Evolutionary conservation across 2,888 invertebrate species (phyloP), one percentile per base, ranked within the genome.

Genomic region (Ernsta delagoae): DNA sequence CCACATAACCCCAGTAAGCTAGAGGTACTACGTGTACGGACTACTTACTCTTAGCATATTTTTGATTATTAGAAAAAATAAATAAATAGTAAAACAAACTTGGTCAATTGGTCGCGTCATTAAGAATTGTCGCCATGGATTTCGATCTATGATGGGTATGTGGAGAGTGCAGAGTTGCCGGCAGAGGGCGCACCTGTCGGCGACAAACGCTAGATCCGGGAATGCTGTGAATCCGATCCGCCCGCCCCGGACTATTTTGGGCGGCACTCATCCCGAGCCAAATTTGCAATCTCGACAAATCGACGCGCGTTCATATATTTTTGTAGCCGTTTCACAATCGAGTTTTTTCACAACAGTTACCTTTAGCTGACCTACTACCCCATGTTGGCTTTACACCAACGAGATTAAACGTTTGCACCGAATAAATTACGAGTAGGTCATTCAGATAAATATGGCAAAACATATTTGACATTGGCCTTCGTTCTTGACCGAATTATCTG

Each of bases 231-330:
- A 92, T 92, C 83, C 82, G 93, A 93, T 93, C 87, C 91, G 88
- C 73, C 80, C 79, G 84, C 82, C 83, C 82, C 63, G 36, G 78
- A 73, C 91, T 92, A 92, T 92, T 92, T 92, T 85, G 77, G 84
- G 85, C 83, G 79, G 77, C 85, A 77, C 87, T 80, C 88, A 83
- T 82, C 87, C 79, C 91, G 91, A 83, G 92, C 93, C 92, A 92
- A 93, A 92, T 92, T 92, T 91, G 92, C 92, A 86, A 92, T 88
- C 87, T 87, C 87, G 87, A 88, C 87, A 90, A 91, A 87, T 89
- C 87, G 88, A 89, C 88, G 85, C 87, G 88, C 84, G 86, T 84
- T 82, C 81, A 83, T 78, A 83, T 92, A 92, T 92, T 92, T 92
- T 89, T 83, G 89, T 89, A 88, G 83, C 83, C 75, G 86, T 92